phyloP scores from a whole-genome alignment of 2,888 invertebrate genomes.

The Lithophane socia region DNA sequence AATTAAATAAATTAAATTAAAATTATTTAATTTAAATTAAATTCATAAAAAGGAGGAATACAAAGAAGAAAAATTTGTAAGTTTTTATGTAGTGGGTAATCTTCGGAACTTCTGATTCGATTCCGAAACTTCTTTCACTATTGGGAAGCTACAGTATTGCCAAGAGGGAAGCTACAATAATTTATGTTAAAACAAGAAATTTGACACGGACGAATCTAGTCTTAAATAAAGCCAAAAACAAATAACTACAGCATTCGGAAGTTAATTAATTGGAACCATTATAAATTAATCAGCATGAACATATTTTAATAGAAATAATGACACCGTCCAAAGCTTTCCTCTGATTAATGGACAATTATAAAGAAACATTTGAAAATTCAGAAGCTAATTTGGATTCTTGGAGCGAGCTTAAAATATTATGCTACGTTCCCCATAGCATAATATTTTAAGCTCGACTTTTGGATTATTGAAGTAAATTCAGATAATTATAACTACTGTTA shows the following conservation, averaged over 20 bases:
- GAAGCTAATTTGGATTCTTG: slow-evolving; percentile 43
- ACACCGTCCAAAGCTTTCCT: background rate
- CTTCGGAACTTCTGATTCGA: too few relatives aligned
- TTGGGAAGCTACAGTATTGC: too few relatives aligned
- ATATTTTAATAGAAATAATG: slow-evolving; percentile 12
- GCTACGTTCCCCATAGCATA: background rate
- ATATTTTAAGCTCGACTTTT: background rate
- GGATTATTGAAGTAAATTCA: slow-evolving; percentile 25
- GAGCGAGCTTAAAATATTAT: slow-evolving; percentile 20
- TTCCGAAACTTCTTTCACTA: too few relatives aligned
- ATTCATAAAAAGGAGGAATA: too few relatives aligned
- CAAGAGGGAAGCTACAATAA: too few relatives aligned
- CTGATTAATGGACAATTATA: background rate
- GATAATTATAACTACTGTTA: slow-evolving; percentile 18
- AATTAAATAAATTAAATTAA: too few relatives aligned
- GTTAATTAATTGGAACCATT: slow-evolving; percentile 22
- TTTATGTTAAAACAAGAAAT: too few relatives aligned
- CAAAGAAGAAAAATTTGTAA: too few relatives aligned
- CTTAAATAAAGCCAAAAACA: background rate
- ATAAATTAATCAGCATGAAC: slow-evolving; percentile 8
- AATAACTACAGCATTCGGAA: slow-evolving; percentile 10
- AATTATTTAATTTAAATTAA: too few relatives aligned
- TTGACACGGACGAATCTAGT: background rate
- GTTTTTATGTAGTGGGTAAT: too few relatives aligned
- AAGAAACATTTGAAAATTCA: slow-evolving; percentile 25